phyloP scores from a whole-genome alignment of 2,113 vertebrate species.

The Lepisosteus osseus region DNA sequence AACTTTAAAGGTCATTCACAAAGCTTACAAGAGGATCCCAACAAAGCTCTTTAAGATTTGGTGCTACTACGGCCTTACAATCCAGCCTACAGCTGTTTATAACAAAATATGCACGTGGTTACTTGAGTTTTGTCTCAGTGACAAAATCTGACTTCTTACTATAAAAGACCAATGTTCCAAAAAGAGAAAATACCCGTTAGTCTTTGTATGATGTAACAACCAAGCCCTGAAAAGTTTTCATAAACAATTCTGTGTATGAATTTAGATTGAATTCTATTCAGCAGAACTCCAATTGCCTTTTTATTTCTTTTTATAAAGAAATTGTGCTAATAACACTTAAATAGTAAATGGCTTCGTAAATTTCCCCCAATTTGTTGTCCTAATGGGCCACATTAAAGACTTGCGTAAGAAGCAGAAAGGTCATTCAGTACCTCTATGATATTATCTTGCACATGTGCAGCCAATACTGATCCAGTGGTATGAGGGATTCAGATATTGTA shows the following conservation, averaged over 20 bases:
- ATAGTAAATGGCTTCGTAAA: slow-evolving; percentile 58
- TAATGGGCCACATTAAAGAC: slow-evolving; percentile 55
- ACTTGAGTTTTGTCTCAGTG: neutral
- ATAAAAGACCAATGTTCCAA: too few relatives aligned
- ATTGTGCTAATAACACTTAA: slow-evolving; percentile 59
- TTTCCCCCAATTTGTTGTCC: slow-evolving; percentile 55
- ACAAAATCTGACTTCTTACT: neutral
- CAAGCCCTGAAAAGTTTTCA: neutral
- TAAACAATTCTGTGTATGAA: slow-evolving; percentile 12
- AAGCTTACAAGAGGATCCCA: too few relatives aligned
- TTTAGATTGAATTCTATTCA: slow-evolving; percentile 36
- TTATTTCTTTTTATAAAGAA: slow-evolving; percentile 33
- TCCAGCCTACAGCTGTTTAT: too few relatives aligned
- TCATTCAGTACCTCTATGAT: slow-evolving; percentile 46
- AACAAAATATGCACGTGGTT: neutral
- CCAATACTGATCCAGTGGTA: slow-evolving; percentile 23
- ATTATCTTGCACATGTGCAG: slow-evolving; percentile 48
- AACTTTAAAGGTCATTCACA: too few relatives aligned
- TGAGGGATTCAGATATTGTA: neutral
- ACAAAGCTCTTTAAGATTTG: too few relatives aligned
- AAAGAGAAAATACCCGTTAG: too few relatives aligned
- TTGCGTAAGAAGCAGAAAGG: slow-evolving; percentile 48
- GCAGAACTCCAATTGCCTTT: slow-evolving; percentile 32
- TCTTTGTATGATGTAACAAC: neutral
- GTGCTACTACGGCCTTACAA: too few relatives aligned